phyloP scores from a whole-genome alignment of 1,140 invertebrate species.

The Oncopodura yosiiana region DNA sequence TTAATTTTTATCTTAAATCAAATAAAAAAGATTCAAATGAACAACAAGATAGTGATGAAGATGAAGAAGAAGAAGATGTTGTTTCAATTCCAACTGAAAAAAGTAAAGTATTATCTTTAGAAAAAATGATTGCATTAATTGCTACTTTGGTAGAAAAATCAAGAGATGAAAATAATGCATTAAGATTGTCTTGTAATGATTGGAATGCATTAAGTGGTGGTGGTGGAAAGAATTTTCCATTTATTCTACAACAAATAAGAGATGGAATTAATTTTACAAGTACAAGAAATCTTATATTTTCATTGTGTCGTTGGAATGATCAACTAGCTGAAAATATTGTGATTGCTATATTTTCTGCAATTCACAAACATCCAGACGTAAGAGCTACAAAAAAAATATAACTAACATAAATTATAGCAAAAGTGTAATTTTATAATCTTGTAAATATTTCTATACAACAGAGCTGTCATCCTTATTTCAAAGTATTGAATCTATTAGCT shows the following conservation, averaged over 20 bases:
- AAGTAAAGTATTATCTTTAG: constrained; percentile 75
- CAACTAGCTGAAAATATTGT: constrained; percentile 72
- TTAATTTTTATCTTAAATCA: too few relatives aligned
- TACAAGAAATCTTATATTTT: constrained; percentile 82
- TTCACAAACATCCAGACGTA: constrained; percentile 78
- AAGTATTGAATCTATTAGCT: constrained; percentile 67
- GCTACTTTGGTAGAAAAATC: constrained; percentile 79
- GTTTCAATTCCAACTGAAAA: constrained; percentile 56
- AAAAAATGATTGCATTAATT: constrained; percentile 89
- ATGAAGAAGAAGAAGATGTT: constrained; percentile 65
- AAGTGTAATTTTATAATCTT: background rate
- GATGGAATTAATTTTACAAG: constrained; percentile 85
- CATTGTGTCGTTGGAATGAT: constrained; percentile 80
- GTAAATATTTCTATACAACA: constrained; percentile 38
- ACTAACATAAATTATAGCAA: background rate
- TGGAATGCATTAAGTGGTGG: constrained; percentile 58
- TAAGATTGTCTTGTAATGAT: constrained; percentile 68
- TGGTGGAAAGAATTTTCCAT: constrained; percentile 83
- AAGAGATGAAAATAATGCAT: constrained; percentile 58
- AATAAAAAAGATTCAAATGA: too few relatives aligned
- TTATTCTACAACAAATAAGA: constrained; percentile 85
- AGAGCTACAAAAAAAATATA: constrained; percentile 31
- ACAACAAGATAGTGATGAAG: constrained; percentile 55
- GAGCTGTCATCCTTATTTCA: constrained; percentile 80
- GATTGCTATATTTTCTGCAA: constrained; percentile 77